A percentile compares a stretch with the other conserved stretches of the same genome.
These are phyloP conservation scores for Heliocidaris erythrogramma DNA, from an alignment of 35 echinoderm and acorn worm genomes.

Conservation along the genomic window DNA sequence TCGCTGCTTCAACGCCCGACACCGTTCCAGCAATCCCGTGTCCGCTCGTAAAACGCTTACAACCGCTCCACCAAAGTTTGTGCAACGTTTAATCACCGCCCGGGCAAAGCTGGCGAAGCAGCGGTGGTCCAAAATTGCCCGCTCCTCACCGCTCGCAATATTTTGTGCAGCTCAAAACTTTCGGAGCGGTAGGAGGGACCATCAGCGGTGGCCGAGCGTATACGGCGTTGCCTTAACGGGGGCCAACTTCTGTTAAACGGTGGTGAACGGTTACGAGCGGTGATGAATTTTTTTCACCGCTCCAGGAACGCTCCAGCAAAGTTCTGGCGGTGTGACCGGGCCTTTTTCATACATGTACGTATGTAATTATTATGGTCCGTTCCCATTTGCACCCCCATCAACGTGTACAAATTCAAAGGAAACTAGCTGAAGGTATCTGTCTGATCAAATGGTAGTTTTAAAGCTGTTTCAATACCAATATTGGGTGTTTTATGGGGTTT, in stretches of 20 bases:
- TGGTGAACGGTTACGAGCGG: slow-evolving; percentile 21
- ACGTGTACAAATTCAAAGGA: too few relatives aligned
- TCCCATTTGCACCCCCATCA: too few relatives aligned
- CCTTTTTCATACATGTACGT: too few relatives aligned
- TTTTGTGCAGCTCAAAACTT: slow-evolving; percentile 36
- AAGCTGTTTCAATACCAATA: too few relatives aligned
- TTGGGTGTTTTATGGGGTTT: too few relatives aligned
- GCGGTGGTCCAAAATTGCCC: slow-evolving; percentile 32
- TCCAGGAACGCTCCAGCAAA: slow-evolving; percentile 5
- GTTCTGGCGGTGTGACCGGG: neutral
- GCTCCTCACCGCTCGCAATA: slow-evolving; percentile 28
- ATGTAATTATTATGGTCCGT: too few relatives aligned
- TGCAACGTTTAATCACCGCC: slow-evolving; percentile 23
- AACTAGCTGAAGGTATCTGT: too few relatives aligned
- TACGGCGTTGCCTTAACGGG: slow-evolving; percentile 32
- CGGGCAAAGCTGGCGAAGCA: slow-evolving; percentile 32
- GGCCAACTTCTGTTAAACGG: slow-evolving; percentile 13
- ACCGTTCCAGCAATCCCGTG: slow-evolving; percentile 42
- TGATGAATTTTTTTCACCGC: slow-evolving; percentile 14
- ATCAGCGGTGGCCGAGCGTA: slow-evolving; percentile 42
- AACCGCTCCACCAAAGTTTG: slow-evolving; percentile 40
- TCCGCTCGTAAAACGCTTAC: slow-evolving; percentile 37
- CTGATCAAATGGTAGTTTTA: too few relatives aligned
- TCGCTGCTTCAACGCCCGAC: slow-evolving; percentile 29
- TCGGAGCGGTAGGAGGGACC: slow-evolving; percentile 35